phyloP scores from a whole-genome alignment of 2,797 vertebrate species.

The Leontocebus nigricollis region DNA sequence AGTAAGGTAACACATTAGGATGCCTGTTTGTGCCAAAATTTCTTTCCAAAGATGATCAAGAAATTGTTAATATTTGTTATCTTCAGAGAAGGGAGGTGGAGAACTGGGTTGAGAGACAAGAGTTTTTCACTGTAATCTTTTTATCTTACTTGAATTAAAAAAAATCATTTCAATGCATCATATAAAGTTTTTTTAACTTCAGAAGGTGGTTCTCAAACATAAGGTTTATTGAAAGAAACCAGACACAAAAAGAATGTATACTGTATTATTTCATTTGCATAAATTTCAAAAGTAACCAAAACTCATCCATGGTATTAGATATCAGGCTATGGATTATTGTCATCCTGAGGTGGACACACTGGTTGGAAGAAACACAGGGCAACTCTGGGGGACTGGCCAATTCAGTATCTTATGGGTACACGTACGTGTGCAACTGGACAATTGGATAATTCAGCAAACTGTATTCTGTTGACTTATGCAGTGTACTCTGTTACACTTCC shows the following conservation, averaged over 20 bases:
- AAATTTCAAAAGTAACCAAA: background rate
- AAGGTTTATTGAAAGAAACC: background rate
- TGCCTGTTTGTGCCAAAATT: background rate
- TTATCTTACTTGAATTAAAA: background rate
- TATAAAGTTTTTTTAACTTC: background rate
- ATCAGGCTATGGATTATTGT: background rate
- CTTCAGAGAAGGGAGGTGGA: background rate
- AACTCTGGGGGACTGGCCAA: background rate
- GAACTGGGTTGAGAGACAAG: background rate
- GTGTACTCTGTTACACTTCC: background rate
- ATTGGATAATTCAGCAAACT: background rate
- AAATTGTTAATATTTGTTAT: background rate
- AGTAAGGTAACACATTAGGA: background rate
- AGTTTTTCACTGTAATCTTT: background rate
- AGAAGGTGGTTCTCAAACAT: background rate
- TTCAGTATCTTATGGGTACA: background rate
- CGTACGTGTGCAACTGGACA: rapidly evolving
- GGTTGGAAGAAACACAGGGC: background rate
- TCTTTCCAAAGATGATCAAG: background rate
- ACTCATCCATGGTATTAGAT: background rate
- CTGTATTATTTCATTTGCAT: background rate
- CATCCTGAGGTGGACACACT: background rate
- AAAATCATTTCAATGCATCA: background rate
- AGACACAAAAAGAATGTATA: background rate
- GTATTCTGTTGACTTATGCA: background rate